Evolutionary conservation across 2,797 vertebrate genomes (phyloP), one percentile per base, ranked within the genome.

Genomic region (Euthynnus affinis): DNA sequence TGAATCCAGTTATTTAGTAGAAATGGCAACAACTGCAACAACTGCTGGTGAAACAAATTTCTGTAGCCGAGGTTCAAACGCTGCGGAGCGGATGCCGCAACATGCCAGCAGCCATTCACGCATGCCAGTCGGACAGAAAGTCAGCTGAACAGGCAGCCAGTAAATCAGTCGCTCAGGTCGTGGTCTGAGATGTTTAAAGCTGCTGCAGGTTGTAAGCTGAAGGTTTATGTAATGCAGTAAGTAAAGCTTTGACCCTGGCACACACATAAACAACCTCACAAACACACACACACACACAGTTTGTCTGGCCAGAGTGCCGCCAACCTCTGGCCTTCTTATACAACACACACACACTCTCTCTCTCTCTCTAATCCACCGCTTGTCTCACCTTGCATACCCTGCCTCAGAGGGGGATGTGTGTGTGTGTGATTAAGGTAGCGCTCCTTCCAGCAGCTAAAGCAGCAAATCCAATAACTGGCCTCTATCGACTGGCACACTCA

Each of bases 401-500:
- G 44, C 44, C 44, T 48, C 44, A 20, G 44, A 48, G 44, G 44
- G 44, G 44, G 44, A 6, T 71, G 78, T 61, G 67, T 60, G 61
- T 74, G 90, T 88, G 94, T 27, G 64, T 90, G 93, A 96, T 90
- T 88, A 94, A 92, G 91, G 92, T 92, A 93, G 90, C 88, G 86
- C 83, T 93, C 96, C 93, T 93, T 94, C 92, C 90, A 93, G 95
- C 93, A 94, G 94, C 95, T 94, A 95, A 96, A 95, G 92, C 94
- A 95, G 95, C 92, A 96, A 97, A 98, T 96, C 96, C 96, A 95
- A 96, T 96, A 97, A 96, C 94, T 93, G 90, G 53, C 85, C 93
- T 93, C 92, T 93, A 95, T 94, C 95, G 93, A 95, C 89, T 97
- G 96, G 96, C 96, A 96, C 96, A 94, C 93, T 94, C 96, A 96